Base-by-base conservation (phyloP, 2,113 vertebrate genomes). In the Perognathus longimembris region DNA sequence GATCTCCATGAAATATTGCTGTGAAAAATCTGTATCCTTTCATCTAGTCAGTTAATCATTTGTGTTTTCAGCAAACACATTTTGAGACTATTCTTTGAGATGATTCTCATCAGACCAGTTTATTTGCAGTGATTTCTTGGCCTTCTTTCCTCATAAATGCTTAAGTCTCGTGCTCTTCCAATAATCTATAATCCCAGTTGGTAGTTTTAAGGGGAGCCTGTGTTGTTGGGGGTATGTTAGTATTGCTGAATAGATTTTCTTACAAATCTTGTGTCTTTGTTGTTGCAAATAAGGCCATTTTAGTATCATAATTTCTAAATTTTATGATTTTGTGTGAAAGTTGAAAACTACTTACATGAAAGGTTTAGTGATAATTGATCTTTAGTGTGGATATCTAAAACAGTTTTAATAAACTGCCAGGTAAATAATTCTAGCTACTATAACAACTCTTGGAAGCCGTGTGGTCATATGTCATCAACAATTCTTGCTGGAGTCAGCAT, bases 251-350 rank as follows among this genome's bases (percentile, higher is more conserved):
- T 15, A 76, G 57, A 20, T 67, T 75, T 74, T 89, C 45, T 70
- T 88, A 69, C 2, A 83, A 1, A 57, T 38, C 34, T 81, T 73
- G 15, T 77, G 18, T 86, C 21, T 89, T 86, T 92, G 50, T 73
- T 85, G 15, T 73, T n/a, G 32, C 40, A 88, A 24, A 11, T 94
- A 45, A 57, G 78, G 79, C 21, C 32, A 90, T 78, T 94, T 93
- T 90, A 85, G 9, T 73, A 57, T 63, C 73, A 40, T 67, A 14
- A 93, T 59, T 85, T 92, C 38, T 93, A 88, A 6, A 14, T 92
- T 80, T 81, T 92, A 34, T 18, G 30, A 54, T 54, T 54, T 12
- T 54, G 4, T 54, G 50, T 54, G 50, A 54, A 54, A 54, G 12
- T 54, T 54, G 50, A 54, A 89, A 82, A 83, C 59, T 54, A 67